Base-by-base conservation (phyloP, 2,888 invertebrate genomes). In the Melieria picta region DNA sequence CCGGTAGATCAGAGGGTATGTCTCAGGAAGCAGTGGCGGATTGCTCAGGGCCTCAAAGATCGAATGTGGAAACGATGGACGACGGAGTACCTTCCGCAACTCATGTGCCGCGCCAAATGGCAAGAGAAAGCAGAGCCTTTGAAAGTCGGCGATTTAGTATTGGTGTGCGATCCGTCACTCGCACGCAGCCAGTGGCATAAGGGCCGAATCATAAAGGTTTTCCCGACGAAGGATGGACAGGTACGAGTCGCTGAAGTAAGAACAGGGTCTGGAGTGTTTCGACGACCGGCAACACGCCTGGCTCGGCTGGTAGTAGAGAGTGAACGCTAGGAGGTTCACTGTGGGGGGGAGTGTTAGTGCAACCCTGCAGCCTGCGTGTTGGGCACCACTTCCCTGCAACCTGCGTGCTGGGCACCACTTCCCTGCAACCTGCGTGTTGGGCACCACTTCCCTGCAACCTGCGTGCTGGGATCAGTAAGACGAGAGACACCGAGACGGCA, bases 21-120 rank as follows among this genome's bases (percentile, higher is more conserved):
- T 5, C 11, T 63, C 10, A 48, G 63, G 4, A 63, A 63, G 7
- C 63, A 63, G 11, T 48, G 52, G 63, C 30, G 63, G 52, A 63
- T 63, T 3, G 16, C 50, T 7, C 50, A 58, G 30, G 43, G 10
- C 58, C 30, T 63, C 1, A 63, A 63, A 10, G 50, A 63, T n/a
- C 48, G 50, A 9, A 7, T 60, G 3, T 60, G 60, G 60, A 58
- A 58, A 30, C 58, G 42, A 43, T 58, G 58, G 58, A 43, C 43
- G n/a, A 42, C 52, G 5, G 62, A 46, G 62, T 62, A 62, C 13
- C n/a, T 62, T 9, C 62, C 62, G 3, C 62, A 62, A 46, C 16
- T 62, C 6, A 47, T 62, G 48, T 45, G n/a, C 10, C 62, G 7
- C 3, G 71, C 76, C 7, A 78, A 74, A 50, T 77, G 75, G 74